Conservation (phyloP, 2,113 vertebrate genomes). For the Neomonachus schauinslandi region DNA sequence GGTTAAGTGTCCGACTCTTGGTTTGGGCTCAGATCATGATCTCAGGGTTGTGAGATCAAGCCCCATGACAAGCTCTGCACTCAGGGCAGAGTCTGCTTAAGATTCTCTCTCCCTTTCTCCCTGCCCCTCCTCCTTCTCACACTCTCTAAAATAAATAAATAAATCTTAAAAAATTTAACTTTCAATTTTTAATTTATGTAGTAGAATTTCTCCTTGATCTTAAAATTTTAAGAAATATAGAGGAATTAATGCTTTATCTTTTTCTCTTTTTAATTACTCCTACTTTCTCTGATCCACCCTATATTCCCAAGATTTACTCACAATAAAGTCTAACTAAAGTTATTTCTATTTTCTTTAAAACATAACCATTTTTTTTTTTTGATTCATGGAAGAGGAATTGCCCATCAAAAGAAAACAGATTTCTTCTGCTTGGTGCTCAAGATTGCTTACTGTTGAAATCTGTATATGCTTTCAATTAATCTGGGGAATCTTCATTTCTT, state of each 20-base stretch:
- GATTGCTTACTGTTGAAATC: not conserved
- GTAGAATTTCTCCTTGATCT: not conserved
- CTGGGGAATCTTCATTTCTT: not conserved
- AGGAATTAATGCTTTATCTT: not conserved
- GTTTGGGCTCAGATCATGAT: not conserved
- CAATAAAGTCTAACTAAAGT: not conserved
- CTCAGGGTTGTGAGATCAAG: not conserved
- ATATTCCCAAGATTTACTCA: not conserved
- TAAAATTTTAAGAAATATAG: not conserved
- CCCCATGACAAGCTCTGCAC: not conserved
- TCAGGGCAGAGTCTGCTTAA: not conserved
- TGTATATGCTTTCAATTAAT: not conserved
- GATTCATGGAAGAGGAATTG: not conserved
- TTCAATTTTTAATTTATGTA: not conserved
- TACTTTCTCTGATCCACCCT: not conserved
- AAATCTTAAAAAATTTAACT: not conserved
- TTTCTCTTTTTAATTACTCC: not conserved
- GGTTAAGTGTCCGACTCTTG: not conserved
- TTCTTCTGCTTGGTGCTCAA: not conserved
- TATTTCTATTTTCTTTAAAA: not conserved
- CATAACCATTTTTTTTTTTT: not conserved
- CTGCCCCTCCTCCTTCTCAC: not conserved
- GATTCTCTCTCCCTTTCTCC: not conserved
- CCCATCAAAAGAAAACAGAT: not conserved
- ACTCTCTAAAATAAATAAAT: not conserved